Base-by-base conservation (phyloP, 2,888 invertebrate genomes). In the Endotricha flammealis region DNA sequence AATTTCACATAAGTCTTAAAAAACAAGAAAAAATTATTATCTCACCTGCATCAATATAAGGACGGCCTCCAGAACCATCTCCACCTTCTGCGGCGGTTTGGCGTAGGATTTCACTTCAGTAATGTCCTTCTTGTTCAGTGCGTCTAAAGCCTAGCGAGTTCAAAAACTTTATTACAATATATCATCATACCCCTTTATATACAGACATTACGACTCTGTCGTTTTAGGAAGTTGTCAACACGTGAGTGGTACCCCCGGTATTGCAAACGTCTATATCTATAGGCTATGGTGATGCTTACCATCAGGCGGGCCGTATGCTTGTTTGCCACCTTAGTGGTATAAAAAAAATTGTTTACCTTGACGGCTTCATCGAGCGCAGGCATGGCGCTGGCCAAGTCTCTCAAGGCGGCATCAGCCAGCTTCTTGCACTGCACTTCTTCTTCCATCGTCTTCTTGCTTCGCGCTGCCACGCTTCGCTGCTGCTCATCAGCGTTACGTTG, bases 91-190 rank as follows among this genome's bases (percentile, higher is more conserved):
- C 1, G 96, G 96, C 1, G 97, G 97, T 41, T 93, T 91, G 0
- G 93, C 92, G 68, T 96, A 97, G 0, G 96, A 95, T 67, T 95
- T 95, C 40, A 97, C 94, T 87, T 97, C 96, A 24, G 94, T 92
- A 37, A 97, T 91, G 63, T 95, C 95, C 63, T 94, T 94, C 73
- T 95, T 95, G 64, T 94, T 95, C 10, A 96, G 70, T 0, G 94
- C 89, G 59, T 94, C 93, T 32, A 95, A 72, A 0, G 95, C 95
- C 88, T 88, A 42, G 42, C 16, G n/a, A 29, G 8, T 3, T 25
- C 25, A 10, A 14, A 29, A 4, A 12, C 12, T 28, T 12, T n/a
- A 8, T 7, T 13, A 7, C 17, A 12, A 29, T n/a, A n/a, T n/a
- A n/a, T n/a, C n/a, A n/a, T n/a, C n/a, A n/a, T n/a, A n/a, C n/a